A percentile compares a stretch with the other conserved stretches of the same genome.
phyloP scores from a whole-genome alignment of 2,797 vertebrate species.

The Alauda arvensis region DNA sequence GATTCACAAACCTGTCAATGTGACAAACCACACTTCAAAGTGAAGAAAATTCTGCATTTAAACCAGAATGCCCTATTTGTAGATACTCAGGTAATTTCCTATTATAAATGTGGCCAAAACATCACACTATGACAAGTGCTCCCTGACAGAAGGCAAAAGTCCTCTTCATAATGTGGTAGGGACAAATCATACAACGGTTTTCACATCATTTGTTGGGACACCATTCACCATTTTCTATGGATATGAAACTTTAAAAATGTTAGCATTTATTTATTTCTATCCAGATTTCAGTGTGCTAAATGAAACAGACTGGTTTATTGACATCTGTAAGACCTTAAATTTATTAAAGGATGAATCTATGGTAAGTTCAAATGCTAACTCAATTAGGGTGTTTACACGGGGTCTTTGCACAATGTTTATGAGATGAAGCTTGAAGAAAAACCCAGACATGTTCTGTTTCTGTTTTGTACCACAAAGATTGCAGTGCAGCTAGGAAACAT shows the following conservation, averaged over 20 bases:
- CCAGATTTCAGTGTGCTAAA: not conserved
- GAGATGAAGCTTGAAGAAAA: conserved; percentile 30
- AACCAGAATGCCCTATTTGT: not conserved
- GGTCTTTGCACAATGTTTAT: conserved; percentile 40
- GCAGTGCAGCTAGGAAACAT: conserved; percentile 30
- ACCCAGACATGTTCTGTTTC: conserved; percentile 46
- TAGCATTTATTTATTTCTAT: not conserved
- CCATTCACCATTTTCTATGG: not conserved
- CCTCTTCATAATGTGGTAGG: not conserved
- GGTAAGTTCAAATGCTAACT: conserved; percentile 3
- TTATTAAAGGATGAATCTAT: conserved; percentile 28
- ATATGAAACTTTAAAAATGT: not conserved
- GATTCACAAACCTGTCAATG: not conserved
- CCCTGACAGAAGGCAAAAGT: not conserved
- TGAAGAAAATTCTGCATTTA: not conserved
- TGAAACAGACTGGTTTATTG: not conserved
- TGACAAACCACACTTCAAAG: not conserved
- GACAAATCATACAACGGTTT: not conserved
- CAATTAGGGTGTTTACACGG: conserved; percentile 8
- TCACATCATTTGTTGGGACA: not conserved
- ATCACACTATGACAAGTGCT: not conserved
- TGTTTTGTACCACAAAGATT: conserved; percentile 34
- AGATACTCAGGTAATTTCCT: not conserved
- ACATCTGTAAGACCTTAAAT: conserved; percentile 1
- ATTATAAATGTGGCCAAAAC: not conserved